phyloP scores from a whole-genome alignment of 2,113 vertebrate genomes.

The Tachycineta bicolor region DNA sequence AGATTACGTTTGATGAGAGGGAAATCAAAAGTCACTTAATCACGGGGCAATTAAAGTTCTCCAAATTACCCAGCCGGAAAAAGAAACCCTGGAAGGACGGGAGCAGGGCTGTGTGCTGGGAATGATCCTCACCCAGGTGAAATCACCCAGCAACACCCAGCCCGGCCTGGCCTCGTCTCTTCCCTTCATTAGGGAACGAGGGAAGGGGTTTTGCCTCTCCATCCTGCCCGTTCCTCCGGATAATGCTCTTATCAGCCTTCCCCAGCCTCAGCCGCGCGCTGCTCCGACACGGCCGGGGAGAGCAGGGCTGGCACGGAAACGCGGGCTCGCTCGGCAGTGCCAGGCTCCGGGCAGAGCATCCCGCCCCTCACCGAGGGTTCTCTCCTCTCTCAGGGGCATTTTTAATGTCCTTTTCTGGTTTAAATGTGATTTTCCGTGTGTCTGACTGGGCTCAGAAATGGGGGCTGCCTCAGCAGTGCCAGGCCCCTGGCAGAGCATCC shows the following conservation, averaged over 20 bases:
- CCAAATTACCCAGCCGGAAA: background rate
- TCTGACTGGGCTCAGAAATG: too few relatives aligned
- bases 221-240: background rate
- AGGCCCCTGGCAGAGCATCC: too few relatives aligned
- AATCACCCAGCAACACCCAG: background rate
- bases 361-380: too few relatives aligned
- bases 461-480: too few relatives aligned
- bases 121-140: background rate
- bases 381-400: too few relatives aligned
- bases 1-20: slow-evolving; percentile 38
- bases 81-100: background rate
- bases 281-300: background rate
- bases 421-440: too few relatives aligned
- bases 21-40: slow-evolving; percentile 57
- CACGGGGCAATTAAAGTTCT: slow-evolving; percentile 29
- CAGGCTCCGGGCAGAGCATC: too few relatives aligned
- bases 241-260: slow-evolving; percentile 47
- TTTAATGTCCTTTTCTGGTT: too few relatives aligned
- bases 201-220: background rate
- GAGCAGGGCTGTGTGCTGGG: background rate
- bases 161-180: background rate
- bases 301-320: accelerated
- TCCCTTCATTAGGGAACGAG: accelerated
- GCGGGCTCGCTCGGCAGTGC: accelerated
- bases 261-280: background rate